A percentile compares a stretch with the other conserved stretches of the same genome.
Evolutionary conservation across 2,113 vertebrate genomes (phyloP).

Genomic region (Pseudorectes ferrugineus): DNA sequence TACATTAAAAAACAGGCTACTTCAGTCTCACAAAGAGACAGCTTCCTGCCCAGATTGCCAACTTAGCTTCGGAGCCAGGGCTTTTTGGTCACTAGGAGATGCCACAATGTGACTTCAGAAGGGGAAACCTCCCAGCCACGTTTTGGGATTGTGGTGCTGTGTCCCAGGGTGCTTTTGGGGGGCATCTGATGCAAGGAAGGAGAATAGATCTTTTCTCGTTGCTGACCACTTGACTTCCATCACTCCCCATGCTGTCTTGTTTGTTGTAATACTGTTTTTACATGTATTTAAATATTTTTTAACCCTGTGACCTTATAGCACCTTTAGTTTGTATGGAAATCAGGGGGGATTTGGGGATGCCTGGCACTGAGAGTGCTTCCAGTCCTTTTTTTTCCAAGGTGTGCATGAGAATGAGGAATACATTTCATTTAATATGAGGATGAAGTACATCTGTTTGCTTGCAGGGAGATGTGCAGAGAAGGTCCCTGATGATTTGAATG

Average conservation of each 20-base stretch:
- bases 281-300: background rate
- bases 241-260: background rate
- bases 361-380: background rate
- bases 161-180: background rate
- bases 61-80: background rate
- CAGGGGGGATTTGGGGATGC: background rate
- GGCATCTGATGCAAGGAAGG: background rate
- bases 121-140: fast-evolving
- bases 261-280: background rate
- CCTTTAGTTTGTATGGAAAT: background rate
- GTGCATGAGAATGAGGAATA: background rate
- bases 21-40: background rate
- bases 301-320: background rate
- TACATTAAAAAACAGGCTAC: background rate
- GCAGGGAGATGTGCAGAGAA: background rate
- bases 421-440: background rate
- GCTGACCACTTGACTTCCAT: background rate
- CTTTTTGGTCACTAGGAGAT: background rate
- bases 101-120: fast-evolving
- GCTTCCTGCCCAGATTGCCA: background rate
- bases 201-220: background rate
- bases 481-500: background rate
- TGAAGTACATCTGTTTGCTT: background rate
- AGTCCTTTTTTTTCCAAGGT: background rate
- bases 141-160: fast-evolving